phyloP scores from a whole-genome alignment of 2,888 invertebrate species.

The Hirtodrosophila alboralis region DNA sequence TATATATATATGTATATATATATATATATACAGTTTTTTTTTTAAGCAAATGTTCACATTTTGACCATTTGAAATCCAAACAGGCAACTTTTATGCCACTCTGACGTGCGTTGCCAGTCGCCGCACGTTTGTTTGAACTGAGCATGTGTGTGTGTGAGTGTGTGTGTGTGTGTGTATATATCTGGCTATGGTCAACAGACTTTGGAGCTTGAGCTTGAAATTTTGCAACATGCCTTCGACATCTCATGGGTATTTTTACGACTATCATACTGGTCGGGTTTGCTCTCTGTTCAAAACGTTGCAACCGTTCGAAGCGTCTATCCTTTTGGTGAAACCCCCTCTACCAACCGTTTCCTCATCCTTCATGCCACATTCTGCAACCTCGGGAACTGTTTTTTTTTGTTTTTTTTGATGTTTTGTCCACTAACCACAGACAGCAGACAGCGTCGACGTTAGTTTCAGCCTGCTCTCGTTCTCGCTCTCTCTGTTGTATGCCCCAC shows the following conservation, averaged over 20 bases:
- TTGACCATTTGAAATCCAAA: slow-evolving; percentile 78
- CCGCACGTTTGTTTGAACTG: slow-evolving; percentile 18
- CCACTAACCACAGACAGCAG: slow-evolving; percentile 49
- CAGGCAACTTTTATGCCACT: slow-evolving; percentile 76
- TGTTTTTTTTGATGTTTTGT: slow-evolving; percentile 44
- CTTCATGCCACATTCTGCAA: too few relatives aligned
- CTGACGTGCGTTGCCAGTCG: slow-evolving; percentile 59
- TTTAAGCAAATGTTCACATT: slow-evolving; percentile 76
- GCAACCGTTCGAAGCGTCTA: too few relatives aligned
- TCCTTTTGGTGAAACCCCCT: neutral
- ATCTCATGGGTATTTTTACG: slow-evolving; percentile 78
- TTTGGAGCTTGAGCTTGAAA: slow-evolving; percentile 74
- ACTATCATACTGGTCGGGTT: slow-evolving; percentile 61
- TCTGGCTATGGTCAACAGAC: slow-evolving; percentile 45
- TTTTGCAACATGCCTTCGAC: slow-evolving; percentile 79
- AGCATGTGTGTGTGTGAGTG: slow-evolving; percentile 13
- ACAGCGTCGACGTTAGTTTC: too few relatives aligned
- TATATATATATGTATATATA: slow-evolving; percentile 16
- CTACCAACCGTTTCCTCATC: neutral
- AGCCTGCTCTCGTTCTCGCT: neutral
- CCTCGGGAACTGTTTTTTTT: too few relatives aligned
- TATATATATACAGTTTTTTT: slow-evolving; percentile 13
- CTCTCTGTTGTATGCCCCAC: slow-evolving; percentile 1
- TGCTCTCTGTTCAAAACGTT: slow-evolving; percentile 6
- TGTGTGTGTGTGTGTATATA: slow-evolving; percentile 21